Evolutionary conservation across 1,140 invertebrate genomes (phyloP).

Genomic region (Drosophila neocordata): DNA sequence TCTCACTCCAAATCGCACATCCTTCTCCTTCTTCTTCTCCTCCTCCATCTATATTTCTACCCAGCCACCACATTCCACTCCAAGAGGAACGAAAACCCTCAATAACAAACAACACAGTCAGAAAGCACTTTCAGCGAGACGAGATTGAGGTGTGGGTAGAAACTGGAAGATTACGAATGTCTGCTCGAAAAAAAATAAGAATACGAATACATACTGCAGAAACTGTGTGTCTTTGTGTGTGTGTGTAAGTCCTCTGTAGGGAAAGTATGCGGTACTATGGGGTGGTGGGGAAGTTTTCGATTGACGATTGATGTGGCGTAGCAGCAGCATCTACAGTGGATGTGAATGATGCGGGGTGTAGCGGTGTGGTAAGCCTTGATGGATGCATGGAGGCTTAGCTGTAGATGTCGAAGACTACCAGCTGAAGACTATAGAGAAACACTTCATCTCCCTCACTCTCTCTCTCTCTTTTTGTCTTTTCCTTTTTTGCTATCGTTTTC

Average conservation of each 20-base stretch:
- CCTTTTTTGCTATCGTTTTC: background rate
- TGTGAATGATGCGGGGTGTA: conserved; percentile 4
- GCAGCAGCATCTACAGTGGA: conserved; percentile 6
- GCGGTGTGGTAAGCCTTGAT: conserved; percentile 36
- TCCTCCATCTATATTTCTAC: background rate
- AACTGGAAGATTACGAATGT: conserved; percentile 67
- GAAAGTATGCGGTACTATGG: no score
- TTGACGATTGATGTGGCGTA: conserved; percentile 64
- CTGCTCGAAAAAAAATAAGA: conserved; percentile 53
- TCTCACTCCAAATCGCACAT: background rate
- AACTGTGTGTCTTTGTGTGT: background rate
- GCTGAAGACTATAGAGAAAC: conserved; percentile 20
- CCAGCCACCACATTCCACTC: no score
- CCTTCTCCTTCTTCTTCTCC: background rate
- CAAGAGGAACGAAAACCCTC: conserved; percentile 24
- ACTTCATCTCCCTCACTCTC: conserved; percentile 11
- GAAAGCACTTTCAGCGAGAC: background rate
- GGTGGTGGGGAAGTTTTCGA: conserved; percentile 20
- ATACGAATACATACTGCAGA: conserved; percentile 32
- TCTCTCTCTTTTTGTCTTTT: background rate
- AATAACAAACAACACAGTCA: conserved; percentile 24
- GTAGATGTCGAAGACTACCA: conserved; percentile 38
- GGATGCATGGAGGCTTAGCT: conserved; percentile 56
- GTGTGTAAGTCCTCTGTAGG: no score
- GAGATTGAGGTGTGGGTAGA: conserved; percentile 26